phyloP scores from a whole-genome alignment of 2,113 vertebrate genomes.

The Chamaea fasciata region DNA sequence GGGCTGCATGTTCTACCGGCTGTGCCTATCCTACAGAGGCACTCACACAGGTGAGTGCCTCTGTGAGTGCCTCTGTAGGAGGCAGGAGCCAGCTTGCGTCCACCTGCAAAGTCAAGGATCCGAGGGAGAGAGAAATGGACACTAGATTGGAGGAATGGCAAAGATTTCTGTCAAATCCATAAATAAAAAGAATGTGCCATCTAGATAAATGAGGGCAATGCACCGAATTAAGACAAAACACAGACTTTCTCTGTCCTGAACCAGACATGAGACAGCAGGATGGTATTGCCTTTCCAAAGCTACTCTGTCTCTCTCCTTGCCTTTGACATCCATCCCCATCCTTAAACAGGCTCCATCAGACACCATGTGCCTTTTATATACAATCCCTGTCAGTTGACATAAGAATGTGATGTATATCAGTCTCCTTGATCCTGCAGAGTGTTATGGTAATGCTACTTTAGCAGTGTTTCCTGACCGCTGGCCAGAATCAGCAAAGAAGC shows the following conservation, averaged over 20 bases:
- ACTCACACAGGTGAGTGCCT: too few species aligned
- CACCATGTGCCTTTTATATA: neutral
- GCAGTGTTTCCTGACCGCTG: neutral
- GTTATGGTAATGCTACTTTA: neutral
- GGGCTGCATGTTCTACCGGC: neutral
- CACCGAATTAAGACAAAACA: neutral
- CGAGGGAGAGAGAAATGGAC: neutral
- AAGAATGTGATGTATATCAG: neutral
- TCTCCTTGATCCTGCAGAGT: neutral
- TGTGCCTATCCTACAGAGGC: neutral
- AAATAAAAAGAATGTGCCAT: neutral
- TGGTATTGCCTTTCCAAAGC: neutral
- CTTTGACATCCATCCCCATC: neutral
- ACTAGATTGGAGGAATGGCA: neutral
- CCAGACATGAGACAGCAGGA: neutral
- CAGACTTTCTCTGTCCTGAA: neutral
- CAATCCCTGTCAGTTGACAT: neutral
- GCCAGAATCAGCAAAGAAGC: neutral
- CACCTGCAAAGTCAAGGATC: neutral
- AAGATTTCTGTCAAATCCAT: neutral
- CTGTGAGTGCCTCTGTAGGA: too few species aligned
- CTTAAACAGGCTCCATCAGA: neutral
- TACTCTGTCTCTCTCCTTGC: neutral
- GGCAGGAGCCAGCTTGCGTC: neutral
- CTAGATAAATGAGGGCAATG: neutral